Conservation (phyloP, 2,888 invertebrate genomes). For the Meganola albula region DNA sequence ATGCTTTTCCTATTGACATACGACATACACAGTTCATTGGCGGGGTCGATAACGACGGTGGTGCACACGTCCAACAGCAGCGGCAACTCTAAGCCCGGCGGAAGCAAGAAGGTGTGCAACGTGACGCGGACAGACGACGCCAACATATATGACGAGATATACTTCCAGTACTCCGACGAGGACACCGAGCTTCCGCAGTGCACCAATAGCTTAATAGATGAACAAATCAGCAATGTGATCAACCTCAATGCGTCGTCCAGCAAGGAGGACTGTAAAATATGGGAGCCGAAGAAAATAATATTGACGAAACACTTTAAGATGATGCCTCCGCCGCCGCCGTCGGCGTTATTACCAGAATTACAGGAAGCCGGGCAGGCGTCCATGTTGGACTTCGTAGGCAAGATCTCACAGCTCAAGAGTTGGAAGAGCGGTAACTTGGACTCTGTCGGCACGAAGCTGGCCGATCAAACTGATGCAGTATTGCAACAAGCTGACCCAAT, state of each 20-base stretch:
- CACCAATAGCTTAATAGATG: slow-evolving; percentile 60
- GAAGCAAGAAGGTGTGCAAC: slow-evolving; percentile 71
- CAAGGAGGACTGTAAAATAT: slow-evolving; percentile 63
- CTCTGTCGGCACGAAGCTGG: slow-evolving; percentile 61
- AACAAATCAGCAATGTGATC: slow-evolving; percentile 75
- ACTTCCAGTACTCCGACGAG: slow-evolving; percentile 78
- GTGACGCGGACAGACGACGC: slow-evolving; percentile 57
- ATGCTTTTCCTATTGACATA: slow-evolving; percentile 81
- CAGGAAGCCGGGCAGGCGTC: slow-evolving; percentile 57
- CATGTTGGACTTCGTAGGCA: slow-evolving; percentile 64
- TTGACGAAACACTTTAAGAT: slow-evolving; percentile 61
- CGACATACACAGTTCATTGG: slow-evolving; percentile 79
- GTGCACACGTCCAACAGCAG: slow-evolving; percentile 65
- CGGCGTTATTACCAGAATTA: slow-evolving; percentile 53
- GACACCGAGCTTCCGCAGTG: slow-evolving; percentile 75
- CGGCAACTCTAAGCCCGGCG: slow-evolving; percentile 69
- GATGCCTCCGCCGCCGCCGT: slow-evolving; percentile 53
- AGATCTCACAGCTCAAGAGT: slow-evolving; percentile 62
- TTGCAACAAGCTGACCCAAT: slow-evolving; percentile 53
- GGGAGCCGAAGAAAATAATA: slow-evolving; percentile 64
- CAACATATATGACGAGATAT: slow-evolving; percentile 67
- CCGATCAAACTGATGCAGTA: slow-evolving; percentile 63
- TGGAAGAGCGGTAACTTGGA: slow-evolving; percentile 64
- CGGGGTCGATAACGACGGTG: slow-evolving; percentile 65
- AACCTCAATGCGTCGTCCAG: slow-evolving; percentile 69